Evolutionary conservation across 2,888 invertebrate genomes (phyloP), one percentile per base, ranked within the genome.

Genomic region (Caenorhabditis sp.): DNA sequence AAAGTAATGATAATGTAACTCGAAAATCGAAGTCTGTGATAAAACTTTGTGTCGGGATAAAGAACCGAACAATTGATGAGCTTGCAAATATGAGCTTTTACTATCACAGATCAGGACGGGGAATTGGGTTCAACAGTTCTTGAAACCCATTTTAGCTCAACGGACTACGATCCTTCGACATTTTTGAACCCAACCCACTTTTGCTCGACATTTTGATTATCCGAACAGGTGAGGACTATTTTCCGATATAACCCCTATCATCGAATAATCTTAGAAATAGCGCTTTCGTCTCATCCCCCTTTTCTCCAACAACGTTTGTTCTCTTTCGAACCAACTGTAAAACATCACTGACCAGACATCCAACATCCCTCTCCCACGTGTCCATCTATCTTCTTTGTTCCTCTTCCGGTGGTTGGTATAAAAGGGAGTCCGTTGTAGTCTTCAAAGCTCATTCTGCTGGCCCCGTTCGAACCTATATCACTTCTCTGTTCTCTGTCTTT

Each of bases 331-430:
- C 19, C 49, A 66, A 22, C 14, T 16, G 12, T 41, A 56, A 19
- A 70, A 59, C 16, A 73, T 73, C 73, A 73, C 41, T 73, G 73
- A 73, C 73, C 73, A 73, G 61, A 61, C 72, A 49, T 26, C 72
- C 16, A 51, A 63, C 63, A 63, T 51, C 73, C 26, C 16, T 61
- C 26, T 10, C 49, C 26, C 59, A 47, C 47, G 58, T 59, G 58
- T 59, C 8, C 70, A 59, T n/a, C 22, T 44, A 28, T 72, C 49
- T 59, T 47, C 70, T 28, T 41, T 70, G 22, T 10, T n/a, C 24
- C 8, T 3, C 26, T 12, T 35, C n/a, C 14, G 31, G 54, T 5
- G 2, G 7, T 22, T 2, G 24, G 49, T 31, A 51, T 68, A 51
- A 68, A 68, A 28, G 49, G 14, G 41, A 24, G n/a, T 61, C 24